A percentile compares a stretch with the other conserved stretches of the same genome.
phyloP scores from a whole-genome alignment of 2,888 invertebrate genomes.

The Oscheius sp. region DNA sequence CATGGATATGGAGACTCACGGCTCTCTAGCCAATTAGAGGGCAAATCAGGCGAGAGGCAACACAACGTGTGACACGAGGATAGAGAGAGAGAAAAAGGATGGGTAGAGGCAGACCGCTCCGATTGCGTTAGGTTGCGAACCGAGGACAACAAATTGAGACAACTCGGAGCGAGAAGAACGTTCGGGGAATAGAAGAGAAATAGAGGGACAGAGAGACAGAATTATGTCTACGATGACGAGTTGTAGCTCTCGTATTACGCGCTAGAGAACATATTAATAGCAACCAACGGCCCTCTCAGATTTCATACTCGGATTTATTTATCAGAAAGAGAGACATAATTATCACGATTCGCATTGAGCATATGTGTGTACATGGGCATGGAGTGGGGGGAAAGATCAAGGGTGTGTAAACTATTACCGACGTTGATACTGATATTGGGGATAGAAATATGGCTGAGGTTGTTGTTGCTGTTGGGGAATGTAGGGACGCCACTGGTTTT shows the following conservation, averaged over 20 bases:
- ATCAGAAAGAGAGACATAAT: neutral
- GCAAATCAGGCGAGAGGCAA: constrained; percentile 10
- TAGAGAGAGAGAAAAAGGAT: constrained; percentile 6
- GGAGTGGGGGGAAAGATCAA: neutral
- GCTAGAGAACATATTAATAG: too few species aligned
- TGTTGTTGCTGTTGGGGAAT: constrained; percentile 37
- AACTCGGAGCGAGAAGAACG: neutral
- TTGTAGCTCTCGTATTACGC: neutral
- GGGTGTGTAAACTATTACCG: neutral
- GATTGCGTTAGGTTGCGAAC: neutral
- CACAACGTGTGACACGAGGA: constrained; percentile 6
- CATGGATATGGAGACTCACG: too few species aligned
- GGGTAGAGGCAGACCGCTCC: neutral
- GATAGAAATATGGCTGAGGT: constrained; percentile 51
- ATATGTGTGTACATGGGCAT: neutral
- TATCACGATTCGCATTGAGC: constrained; percentile 1
- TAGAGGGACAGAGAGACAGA: neutral
- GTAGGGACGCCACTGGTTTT: constrained; percentile 46
- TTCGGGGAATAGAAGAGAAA: neutral
- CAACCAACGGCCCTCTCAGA: too few species aligned
- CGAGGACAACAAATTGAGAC: neutral
- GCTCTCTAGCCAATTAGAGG: constrained; percentile 1
- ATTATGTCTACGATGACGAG: neutral
- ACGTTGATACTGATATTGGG: constrained; percentile 11
- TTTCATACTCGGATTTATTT: constrained; percentile 1